A percentile compares a stretch with the other conserved stretches of the same genome.
Evolutionary conservation across 2,888 invertebrate species (phyloP).

Genomic region (Drosophila melanosoma): DNA sequence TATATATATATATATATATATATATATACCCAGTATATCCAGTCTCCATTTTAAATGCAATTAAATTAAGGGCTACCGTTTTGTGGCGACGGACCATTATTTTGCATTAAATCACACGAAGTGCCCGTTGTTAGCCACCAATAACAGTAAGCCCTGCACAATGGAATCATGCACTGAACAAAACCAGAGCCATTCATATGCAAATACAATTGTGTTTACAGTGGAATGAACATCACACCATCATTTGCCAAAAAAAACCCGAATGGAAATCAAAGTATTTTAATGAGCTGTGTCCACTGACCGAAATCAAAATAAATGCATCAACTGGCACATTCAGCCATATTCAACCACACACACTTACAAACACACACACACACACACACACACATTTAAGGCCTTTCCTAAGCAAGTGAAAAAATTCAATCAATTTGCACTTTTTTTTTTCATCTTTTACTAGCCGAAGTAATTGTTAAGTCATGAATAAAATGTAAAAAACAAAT

Average conservation of each 20-base stretch:
- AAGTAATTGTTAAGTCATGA: not conserved
- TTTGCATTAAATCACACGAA: slow-evolving; percentile 50
- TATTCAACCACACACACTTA: not conserved
- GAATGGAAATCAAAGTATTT: slow-evolving; percentile 15
- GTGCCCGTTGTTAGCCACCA: slow-evolving; percentile 20
- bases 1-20: not conserved
- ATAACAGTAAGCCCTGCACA: slow-evolving; percentile 7
- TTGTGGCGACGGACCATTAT: slow-evolving; percentile 40
- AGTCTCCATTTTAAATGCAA: slow-evolving; percentile 1
- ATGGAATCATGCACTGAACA: not conserved
- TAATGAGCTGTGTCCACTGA: slow-evolving; percentile 16
- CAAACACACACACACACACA: not conserved
- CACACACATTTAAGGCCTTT: not conserved
- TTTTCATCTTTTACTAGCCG: not conserved
- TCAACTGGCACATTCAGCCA: slow-evolving; percentile 1
- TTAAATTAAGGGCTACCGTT: slow-evolving; percentile 30
- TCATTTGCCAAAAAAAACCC: not conserved
- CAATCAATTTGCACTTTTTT: not conserved
- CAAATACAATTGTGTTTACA: slow-evolving; percentile 6
- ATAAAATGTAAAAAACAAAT: not conserved
- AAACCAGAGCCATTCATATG: slow-evolving; percentile 5
- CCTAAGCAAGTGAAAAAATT: not conserved
- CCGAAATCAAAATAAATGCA: slow-evolving; percentile 15
- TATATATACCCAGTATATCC: not conserved
- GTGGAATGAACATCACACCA: slow-evolving; percentile 1